Evolutionary conservation across 64 coral and sea anemone species (phyloP), one percentile per base, ranked within the genome.

Genomic region (Stichodactyla mertensii): DNA sequence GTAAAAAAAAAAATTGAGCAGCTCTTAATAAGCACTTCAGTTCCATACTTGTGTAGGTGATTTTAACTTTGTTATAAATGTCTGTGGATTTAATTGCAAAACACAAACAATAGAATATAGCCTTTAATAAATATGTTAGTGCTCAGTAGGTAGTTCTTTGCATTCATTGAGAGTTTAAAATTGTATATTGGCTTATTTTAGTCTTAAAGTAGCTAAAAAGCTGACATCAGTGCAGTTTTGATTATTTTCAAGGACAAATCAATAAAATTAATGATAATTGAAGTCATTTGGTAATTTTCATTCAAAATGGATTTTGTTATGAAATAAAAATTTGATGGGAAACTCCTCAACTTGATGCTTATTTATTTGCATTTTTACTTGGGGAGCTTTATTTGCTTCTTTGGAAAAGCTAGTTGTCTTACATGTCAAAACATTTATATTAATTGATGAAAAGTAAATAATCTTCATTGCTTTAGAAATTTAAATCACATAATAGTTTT

Each of bases 1-100:
- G 19, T 23, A 53, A 53, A 71, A 71, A 53, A 53, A 71, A 71
- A 55, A 55, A 81, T 51, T 81, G 78, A 81, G 78, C 36, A 74
- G 1, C 24, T 31, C 24, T 19, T 81, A 28, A 81, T 55, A 55
- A 53, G 16, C 51, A 53, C 78, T 81, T 81, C 45, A 81, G 16
- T 23, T 27, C 24, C 27, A 9, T 74, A n/a, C 23, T 13, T 31
- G 26, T 74, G 69, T 74, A 74, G 28, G 69, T 74, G 69, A 31
- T 74, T 74, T 31, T 74, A 31, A 74, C 69, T 11, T 74, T 74
- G n/a, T 36, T 74, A 28, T 31, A 31, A 28, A 66, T 74, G 66
- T 23, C 20, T 70, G 69, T 10, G 23, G 69, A 28, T 74, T 74
- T 28, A 74, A 74, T 74, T 74, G 27, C 24, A 9, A 36, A 74